Percentiles rank a stretch among this genome's conserved stretches.
These are phyloP conservation scores for Circaetus gallicus DNA, from an alignment of 2,113 vertebrate species.

Conservation along the genomic window DNA sequence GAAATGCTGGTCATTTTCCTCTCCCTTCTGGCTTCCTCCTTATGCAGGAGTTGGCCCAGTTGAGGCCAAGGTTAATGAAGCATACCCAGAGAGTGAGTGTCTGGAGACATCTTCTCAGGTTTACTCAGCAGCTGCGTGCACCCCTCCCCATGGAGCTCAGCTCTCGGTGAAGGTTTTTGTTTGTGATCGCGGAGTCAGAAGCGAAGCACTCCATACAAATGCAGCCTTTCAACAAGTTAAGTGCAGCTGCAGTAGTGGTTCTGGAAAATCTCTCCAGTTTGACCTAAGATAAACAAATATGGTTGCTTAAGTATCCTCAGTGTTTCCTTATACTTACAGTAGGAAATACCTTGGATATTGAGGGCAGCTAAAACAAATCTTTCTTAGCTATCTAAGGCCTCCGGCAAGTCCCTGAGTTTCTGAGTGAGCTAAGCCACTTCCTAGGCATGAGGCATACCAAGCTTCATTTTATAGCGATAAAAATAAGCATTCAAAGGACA, in stretches of 20 bases:
- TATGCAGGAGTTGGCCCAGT: background rate
- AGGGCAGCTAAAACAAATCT: constrained; percentile 35
- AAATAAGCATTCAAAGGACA: background rate
- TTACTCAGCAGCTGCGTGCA: background rate
- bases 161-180: background rate
- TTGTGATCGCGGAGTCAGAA: background rate
- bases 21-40: background rate
- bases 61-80: background rate
- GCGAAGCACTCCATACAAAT: background rate
- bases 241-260: constrained; percentile 25
- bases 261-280: constrained; percentile 43
- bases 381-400: constrained; percentile 1
- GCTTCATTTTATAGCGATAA: background rate
- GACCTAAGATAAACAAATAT: constrained; percentile 54
- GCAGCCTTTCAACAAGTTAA: background rate
- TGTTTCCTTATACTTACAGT: constrained; percentile 56
- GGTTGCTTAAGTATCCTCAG: constrained; percentile 8
- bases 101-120: background rate
- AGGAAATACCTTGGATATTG: constrained; percentile 59
- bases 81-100: background rate
- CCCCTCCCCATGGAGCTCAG: background rate
- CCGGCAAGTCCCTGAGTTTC: constrained; percentile 7
- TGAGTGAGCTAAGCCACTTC: background rate
- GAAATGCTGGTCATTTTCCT: background rate
- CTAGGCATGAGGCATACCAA: background rate